phyloP scores from a whole-genome alignment of 2,888 invertebrate species.

The Nemapogon koenigi region DNA sequence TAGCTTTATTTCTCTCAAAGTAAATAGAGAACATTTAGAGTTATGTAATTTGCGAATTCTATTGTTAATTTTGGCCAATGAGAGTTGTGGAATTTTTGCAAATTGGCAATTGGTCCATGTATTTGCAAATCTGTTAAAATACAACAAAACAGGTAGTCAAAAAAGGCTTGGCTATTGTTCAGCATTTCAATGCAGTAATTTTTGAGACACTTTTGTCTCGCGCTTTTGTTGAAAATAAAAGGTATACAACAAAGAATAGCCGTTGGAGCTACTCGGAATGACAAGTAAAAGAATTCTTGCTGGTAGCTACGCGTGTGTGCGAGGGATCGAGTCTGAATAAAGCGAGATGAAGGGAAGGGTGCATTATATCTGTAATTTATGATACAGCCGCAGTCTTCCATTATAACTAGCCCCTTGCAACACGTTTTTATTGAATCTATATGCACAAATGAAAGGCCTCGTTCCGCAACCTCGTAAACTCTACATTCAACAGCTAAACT shows the following conservation, averaged over 20 bases:
- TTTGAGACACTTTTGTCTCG: too few species aligned
- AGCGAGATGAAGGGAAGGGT: constrained; percentile 41
- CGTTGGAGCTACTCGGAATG: constrained; percentile 43
- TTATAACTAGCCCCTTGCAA: constrained; percentile 30
- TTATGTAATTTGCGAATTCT: constrained; percentile 4
- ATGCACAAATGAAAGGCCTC: constrained; percentile 31
- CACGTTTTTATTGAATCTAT: constrained; percentile 36
- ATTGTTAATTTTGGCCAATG: constrained; percentile 33
- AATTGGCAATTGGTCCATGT: constrained; percentile 45
- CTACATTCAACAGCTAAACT: too few species aligned
- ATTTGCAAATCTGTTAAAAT: constrained; percentile 33
- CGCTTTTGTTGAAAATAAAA: constrained; percentile 48
- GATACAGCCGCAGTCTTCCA: constrained; percentile 22
- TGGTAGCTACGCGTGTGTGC: constrained; percentile 21
- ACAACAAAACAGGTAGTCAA: constrained; percentile 4
- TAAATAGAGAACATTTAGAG: constrained; percentile 1
- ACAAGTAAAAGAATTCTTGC: constrained; percentile 44
- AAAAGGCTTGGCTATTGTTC: constrained; percentile 3
- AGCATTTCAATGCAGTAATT: too few species aligned
- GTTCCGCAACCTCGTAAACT: not conserved
- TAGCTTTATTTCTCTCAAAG: constrained; percentile 1
- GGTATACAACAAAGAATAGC: constrained; percentile 50
- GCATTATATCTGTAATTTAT: constrained; percentile 57
- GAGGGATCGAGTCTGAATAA: constrained; percentile 35
- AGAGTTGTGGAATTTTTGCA: constrained; percentile 24